Evolutionary conservation across 2,113 vertebrate genomes (phyloP), one percentile per base, ranked within the genome.

Genomic region (Podiceps cristatus): DNA sequence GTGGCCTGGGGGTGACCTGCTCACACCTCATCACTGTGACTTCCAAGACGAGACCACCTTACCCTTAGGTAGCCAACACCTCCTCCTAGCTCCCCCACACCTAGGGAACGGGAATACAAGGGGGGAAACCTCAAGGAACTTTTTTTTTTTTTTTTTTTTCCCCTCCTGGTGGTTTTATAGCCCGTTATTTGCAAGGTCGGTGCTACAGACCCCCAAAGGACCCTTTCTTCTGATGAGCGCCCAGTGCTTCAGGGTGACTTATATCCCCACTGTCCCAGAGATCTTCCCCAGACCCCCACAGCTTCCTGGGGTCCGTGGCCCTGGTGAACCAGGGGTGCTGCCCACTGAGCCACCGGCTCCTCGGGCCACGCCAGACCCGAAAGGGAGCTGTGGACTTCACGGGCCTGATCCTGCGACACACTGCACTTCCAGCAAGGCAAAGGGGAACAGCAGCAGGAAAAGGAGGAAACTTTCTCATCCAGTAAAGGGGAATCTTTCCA

Each of bases 361-460:
- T 78, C 2, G 0, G 45, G 31, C 37, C 66, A 66, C 88, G 58
- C 12, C 4, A 0, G 45, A 69, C 50, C 60, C 33, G 66, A 40
- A 84, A 35, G 0, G 3, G 72, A 79, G 60, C 53, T 31, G 33
- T 0, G 1, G 33, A 13, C 29, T 66, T 64, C 47, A 16, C 0
- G 5, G 60, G 60, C 40, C 86, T 16, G 33, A 52, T 52, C 18
- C 79, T 84, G 60, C 18, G 0, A 45, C 75, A 23, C 55, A 0
- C 2, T 63, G 56, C 18, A 28, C 66, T 78, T 85, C 53, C 77
- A 74, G 62, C 23, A 60, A 37, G 56, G 40, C 8, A 4, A 81
- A 85, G 42, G 33, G 53, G 44, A 88, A 40, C 31, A 50, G 73
- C 11, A 27, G 23, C 18, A 35, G 47, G 28, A 77, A 88, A 67